These are phyloP conservation scores for Lutjanus campechanus DNA, from an alignment of 2,797 vertebrate genomes.

Conservation along the genomic window DNA sequence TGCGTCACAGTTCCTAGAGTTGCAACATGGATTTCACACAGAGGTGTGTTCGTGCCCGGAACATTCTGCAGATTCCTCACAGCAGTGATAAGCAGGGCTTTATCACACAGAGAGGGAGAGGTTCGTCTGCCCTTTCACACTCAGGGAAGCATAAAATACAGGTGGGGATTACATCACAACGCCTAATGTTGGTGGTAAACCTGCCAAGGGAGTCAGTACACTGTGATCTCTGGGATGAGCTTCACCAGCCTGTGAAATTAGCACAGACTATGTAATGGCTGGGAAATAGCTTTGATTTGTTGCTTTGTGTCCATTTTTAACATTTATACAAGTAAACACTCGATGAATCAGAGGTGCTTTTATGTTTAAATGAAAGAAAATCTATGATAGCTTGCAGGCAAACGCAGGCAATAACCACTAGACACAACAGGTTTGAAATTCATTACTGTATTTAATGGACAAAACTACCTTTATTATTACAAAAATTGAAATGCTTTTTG, in stretches of 20 bases:
- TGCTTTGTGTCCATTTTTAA: background rate
- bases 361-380: background rate
- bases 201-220: background rate
- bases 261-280: no score
- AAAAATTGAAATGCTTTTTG: conserved; percentile 50
- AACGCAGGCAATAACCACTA: conserved; percentile 15
- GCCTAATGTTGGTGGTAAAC: background rate
- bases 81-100: conserved; percentile 55
- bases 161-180: conserved; percentile 10
- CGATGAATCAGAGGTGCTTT: background rate
- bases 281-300: background rate
- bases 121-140: conserved; percentile 34
- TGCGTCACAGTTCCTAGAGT: background rate
- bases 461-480: conserved; percentile 52
- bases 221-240: conserved; percentile 27
- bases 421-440: conserved; percentile 37
- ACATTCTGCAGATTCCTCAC: conserved; percentile 74
- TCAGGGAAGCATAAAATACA: background rate
- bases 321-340: background rate
- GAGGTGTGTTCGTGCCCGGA: conserved; percentile 49
- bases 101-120: conserved; percentile 50
- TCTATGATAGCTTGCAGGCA: background rate
- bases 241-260: background rate
- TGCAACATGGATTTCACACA: conserved; percentile 43
- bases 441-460: conserved; percentile 67